Base-by-base conservation (phyloP, 1,140 invertebrate species). In the Drosophila tristis region DNA sequence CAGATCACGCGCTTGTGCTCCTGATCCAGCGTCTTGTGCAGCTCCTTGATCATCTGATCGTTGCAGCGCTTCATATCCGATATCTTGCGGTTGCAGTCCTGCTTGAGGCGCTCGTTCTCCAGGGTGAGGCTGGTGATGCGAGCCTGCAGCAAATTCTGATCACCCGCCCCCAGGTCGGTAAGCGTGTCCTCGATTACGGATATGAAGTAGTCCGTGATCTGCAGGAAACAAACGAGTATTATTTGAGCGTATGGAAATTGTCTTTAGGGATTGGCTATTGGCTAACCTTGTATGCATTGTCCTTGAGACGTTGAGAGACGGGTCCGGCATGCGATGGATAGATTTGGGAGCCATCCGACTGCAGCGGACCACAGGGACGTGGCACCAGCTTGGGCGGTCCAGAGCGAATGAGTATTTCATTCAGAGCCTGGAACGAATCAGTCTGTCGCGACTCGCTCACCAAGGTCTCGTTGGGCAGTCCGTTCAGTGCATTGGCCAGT, bases 81-180 rank as follows among this genome's bases (percentile, higher is more conserved):
- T 4, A 93, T 20, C 74, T 93, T 92, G 47, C 93, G 92, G 20
- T 93, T 91, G 48, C 91, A 86, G 25, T 87, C 92, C 93, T 95
- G 95, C 72, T 94, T 94, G 44, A 95, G 87, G 13, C 93, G 93
- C 77, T 96, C 95, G 13, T 96, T 93, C 81, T 96, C 95, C 16
- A 95, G 77, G 66, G 94, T 93, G 13, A 96, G 75, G 3, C 90
- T 91, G 43, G 93, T 93, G 61, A 95, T 93, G 5, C 92, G 93
- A 0, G 94, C 94, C 70, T 95, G 94, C 8, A 93, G 90, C 51
- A 92, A 92, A 13, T 92, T 92, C 5, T 80, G 75, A 15, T 93
- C 85, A 2, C 73, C 67, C 6, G 64, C 90, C 0, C 92, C 91
- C 57, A 95, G 77, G 64, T 95, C 94, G 35, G 90, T 85, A 20